Evolutionary conservation across 2,888 invertebrate genomes (phyloP).

Genomic region (Perithous albicinctus): DNA sequence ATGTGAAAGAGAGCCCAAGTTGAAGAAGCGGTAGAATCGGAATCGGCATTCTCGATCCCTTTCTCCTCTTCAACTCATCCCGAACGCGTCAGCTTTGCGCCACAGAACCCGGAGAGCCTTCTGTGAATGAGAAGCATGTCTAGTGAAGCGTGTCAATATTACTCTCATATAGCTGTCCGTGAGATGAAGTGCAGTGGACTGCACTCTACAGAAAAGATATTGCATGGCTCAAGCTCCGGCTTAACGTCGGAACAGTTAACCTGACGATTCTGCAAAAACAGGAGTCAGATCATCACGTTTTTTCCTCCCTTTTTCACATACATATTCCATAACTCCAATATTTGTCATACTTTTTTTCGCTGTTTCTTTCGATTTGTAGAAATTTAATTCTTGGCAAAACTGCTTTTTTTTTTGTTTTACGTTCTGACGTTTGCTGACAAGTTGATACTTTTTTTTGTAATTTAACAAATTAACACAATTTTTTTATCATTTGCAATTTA

Average conservation of each 20-base stretch:
- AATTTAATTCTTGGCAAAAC: no score
- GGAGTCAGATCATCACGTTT: constrained; percentile 1
- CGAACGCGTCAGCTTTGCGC: constrained; percentile 21
- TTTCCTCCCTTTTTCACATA: background rate
- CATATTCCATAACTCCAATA: no score
- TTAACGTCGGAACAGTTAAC: constrained; percentile 5
- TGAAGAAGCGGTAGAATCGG: constrained; percentile 41
- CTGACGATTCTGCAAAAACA: background rate
- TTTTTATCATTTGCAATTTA: no score
- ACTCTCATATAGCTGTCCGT: constrained; percentile 27
- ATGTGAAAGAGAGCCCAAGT: constrained; percentile 30
- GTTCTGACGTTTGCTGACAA: no score
- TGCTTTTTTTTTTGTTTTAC: no score
- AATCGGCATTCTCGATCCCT: constrained; percentile 27
- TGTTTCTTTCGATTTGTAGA: no score
- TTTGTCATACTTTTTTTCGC: no score
- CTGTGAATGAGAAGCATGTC: constrained; percentile 53
- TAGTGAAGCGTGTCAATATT: constrained; percentile 58
- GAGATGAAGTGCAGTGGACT: constrained; percentile 24
- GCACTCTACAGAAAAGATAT: constrained; percentile 27
- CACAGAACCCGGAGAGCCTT: constrained; percentile 30
- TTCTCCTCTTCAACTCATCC: constrained; percentile 4
- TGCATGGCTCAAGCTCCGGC: constrained; percentile 6
- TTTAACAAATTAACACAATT: no score
- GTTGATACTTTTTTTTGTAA: no score